Evolutionary conservation across 2,797 vertebrate species (phyloP), one percentile per base, ranked within the genome.

Genomic region (Parotocinclus haroldoi): DNA sequence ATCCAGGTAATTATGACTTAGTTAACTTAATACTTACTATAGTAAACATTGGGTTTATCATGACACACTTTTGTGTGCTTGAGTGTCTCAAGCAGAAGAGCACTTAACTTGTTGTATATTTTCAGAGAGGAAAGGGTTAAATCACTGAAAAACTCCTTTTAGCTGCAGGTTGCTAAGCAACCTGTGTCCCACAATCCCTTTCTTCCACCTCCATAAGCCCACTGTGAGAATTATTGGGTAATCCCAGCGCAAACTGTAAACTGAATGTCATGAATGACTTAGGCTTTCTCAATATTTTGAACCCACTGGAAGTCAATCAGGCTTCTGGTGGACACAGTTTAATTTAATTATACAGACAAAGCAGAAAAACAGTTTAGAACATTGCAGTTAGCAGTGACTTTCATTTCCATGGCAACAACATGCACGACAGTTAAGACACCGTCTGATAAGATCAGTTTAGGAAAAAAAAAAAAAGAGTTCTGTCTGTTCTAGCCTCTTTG

Each of bases 161-260:
- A 46, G 69, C 62, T 46, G 39, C n/a, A 18, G 62, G 66, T 64
- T 81, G 56, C 77, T 60, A 60, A 56, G 70, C 56, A 62, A 80
- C 70, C 48, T 40, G 42, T 68, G 50, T 69, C 68, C 57, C 66
- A 65, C 64, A 67, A 68, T 67, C 64, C 57, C 54, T 42, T 50
- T 54, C 66, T 51, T 52, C 69, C 59, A 57, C 39, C 63, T 50
- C 39, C 27, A 40, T 45, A 59, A 51, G 38, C 40, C 45, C 60
- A 56, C 55, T 42, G 67, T 65, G 65, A 53, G 53, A 73, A 50
- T 6, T 37, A 18, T 63, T 39, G 45, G 37, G 10, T 63, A 58
- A 60, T 58, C 55, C 69, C 49, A 66, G 66, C 40, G 69, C 44
- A 45, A 74, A 14, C 50, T 46, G 12, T 63, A 18, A 60, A 63